Evolutionary conservation across 2,888 invertebrate species (phyloP).

Genomic region (Cyaniris semiargus): DNA sequence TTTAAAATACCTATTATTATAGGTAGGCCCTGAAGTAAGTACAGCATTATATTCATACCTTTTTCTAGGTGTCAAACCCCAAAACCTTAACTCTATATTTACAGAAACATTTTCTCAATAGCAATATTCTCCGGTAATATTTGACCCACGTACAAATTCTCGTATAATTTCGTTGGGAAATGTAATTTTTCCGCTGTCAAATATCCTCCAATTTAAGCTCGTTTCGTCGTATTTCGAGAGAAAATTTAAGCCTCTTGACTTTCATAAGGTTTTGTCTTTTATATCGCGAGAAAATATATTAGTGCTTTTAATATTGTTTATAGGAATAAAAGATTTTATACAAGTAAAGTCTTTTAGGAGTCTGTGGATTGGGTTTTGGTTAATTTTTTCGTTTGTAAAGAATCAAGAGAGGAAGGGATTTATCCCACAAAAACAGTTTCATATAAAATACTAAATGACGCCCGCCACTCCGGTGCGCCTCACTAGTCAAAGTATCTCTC

Average conservation of each 20-base stretch:
- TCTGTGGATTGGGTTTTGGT: no score
- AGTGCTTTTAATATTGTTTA: neutral
- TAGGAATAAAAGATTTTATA: neutral
- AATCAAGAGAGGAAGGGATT: no score
- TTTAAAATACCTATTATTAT: no score
- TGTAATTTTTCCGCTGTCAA: conserved; percentile 10
- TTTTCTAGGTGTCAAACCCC: no score
- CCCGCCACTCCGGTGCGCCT: no score
- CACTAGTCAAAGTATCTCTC: no score
- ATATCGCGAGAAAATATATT: neutral
- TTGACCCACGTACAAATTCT: conserved; percentile 8
- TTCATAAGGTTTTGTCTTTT: neutral
- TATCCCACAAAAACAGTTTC: no score
- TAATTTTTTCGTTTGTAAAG: no score
- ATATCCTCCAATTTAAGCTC: conserved; percentile 1
- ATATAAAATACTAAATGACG: no score
- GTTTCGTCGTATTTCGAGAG: neutral
- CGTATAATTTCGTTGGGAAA: neutral
- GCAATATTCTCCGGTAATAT: neutral
- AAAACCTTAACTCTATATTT: neutral
- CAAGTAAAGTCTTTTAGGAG: no score
- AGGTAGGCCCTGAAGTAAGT: no score
- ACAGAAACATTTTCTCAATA: neutral
- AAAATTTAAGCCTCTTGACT: conserved; percentile 5
- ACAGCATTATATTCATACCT: no score